Conservation (phyloP, 2,113 vertebrate species). For the Physeter macrocephalus region DNA sequence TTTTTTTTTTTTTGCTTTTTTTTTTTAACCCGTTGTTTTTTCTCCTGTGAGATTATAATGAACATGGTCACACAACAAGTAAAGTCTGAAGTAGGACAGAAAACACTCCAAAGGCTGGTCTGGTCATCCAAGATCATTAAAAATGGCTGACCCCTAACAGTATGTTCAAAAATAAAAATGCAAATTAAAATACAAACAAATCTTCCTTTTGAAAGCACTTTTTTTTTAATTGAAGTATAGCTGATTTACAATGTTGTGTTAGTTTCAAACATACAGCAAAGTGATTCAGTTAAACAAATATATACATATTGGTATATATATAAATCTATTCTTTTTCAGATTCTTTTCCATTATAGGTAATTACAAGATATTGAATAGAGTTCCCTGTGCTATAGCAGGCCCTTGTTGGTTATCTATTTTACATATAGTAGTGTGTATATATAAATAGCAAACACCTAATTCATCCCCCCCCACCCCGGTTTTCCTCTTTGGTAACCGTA, state of each 20-base stretch:
- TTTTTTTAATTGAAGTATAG: not conserved
- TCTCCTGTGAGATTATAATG: constrained; percentile 82
- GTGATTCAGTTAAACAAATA: not conserved
- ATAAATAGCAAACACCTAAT: not conserved
- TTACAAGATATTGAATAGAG: not conserved
- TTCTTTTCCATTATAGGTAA: not conserved
- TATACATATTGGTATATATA: not conserved
- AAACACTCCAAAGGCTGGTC: constrained; percentile 80
- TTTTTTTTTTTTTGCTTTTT: constrained; percentile 64
- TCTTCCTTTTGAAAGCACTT: constrained; percentile 84
- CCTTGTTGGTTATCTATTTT: too few species aligned
- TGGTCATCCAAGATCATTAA: constrained; percentile 83
- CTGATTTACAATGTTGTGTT: not conserved
- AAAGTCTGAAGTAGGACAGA: constrained; percentile 82
- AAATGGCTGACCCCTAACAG: constrained; percentile 88
- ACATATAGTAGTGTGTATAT: too few species aligned
- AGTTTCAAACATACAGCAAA: not conserved
- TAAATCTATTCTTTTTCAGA: not conserved
- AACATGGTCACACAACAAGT: constrained; percentile 87
- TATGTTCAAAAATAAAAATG: constrained; percentile 95
- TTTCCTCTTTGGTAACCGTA: not conserved
- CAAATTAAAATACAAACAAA: constrained; percentile 94
- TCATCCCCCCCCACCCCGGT: not conserved
- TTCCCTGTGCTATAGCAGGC: too few species aligned
- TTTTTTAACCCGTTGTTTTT: constrained; percentile 65